Conservation (phyloP, 23 tunicate species). For the Corella eumyota region DNA sequence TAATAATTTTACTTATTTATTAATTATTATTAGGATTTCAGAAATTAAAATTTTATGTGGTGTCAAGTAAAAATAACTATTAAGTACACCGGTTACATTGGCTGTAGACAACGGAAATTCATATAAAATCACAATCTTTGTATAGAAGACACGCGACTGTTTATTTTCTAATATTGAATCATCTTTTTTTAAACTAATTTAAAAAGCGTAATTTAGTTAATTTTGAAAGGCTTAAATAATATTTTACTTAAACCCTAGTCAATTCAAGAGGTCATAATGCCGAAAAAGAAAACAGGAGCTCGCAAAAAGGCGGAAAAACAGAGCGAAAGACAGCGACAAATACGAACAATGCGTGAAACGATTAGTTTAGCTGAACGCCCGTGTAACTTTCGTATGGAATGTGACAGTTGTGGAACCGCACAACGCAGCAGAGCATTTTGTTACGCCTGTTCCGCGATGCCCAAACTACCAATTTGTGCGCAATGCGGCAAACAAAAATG, state of each 20-base stretch:
- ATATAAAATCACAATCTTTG: too few species aligned
- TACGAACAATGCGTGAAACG: conserved; percentile 32
- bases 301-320: conserved; percentile 97
- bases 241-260: not conserved
- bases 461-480: conserved; percentile 87
- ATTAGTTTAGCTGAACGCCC: conserved; percentile 48
- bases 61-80: too few species aligned
- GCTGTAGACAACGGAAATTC: too few species aligned
- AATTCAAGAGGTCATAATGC: conserved; percentile 27
- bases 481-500: conserved; percentile 94
- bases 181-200: too few species aligned
- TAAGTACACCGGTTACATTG: too few species aligned
- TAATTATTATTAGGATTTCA: too few species aligned
- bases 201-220: too few species aligned
- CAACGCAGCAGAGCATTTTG: conserved; percentile 97
- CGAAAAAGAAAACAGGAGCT: conserved; percentile 93
- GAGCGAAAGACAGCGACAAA: conserved; percentile 77
- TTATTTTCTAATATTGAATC: too few species aligned
- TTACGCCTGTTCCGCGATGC: conserved; percentile 53
- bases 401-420: conserved; percentile 66
- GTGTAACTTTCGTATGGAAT: conserved; percentile 77
- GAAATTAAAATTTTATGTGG: too few species aligned
- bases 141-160: too few species aligned
- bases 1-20: too few species aligned
- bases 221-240: too few species aligned